These are phyloP conservation scores for Chironomus tentans DNA, from an alignment of 2,888 invertebrate species.

Conservation along the genomic window DNA sequence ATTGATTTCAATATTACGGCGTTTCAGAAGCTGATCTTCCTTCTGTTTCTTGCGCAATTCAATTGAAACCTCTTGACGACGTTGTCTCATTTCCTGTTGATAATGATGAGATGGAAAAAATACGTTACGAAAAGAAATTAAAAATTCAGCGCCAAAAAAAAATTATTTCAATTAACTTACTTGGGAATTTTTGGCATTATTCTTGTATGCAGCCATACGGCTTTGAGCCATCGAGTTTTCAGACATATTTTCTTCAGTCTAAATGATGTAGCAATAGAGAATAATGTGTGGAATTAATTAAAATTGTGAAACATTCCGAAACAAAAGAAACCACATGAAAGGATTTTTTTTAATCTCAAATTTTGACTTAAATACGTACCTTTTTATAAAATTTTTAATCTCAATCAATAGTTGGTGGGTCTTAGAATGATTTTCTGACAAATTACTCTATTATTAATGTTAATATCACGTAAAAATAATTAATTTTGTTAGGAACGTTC, in stretches of 20 bases:
- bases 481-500: no score
- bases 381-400: not conserved
- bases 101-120: not conserved
- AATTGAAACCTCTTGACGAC: slow-evolving; percentile 80
- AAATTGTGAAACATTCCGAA: not conserved
- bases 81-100: slow-evolving; percentile 72
- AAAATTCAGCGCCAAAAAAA: slow-evolving; percentile 1
- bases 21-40: slow-evolving; percentile 87
- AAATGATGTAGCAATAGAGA: not conserved
- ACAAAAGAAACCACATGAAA: not conserved
- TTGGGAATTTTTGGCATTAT: slow-evolving; percentile 62
- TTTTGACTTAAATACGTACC: not conserved
- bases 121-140: not conserved
- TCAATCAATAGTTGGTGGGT: not conserved
- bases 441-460: not conserved
- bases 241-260: slow-evolving; percentile 45
- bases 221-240: slow-evolving; percentile 44
- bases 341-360: not conserved
- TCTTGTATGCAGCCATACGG: slow-evolving; percentile 66
- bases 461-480: not conserved
- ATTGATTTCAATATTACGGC: slow-evolving; percentile 65
- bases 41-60: slow-evolving; percentile 88
- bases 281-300: not conserved
- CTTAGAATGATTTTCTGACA: not conserved
- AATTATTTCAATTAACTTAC: slow-evolving; percentile 44